Evolutionary conservation across 2,113 vertebrate species (phyloP).

Genomic region (Delphinapterus leucas): DNA sequence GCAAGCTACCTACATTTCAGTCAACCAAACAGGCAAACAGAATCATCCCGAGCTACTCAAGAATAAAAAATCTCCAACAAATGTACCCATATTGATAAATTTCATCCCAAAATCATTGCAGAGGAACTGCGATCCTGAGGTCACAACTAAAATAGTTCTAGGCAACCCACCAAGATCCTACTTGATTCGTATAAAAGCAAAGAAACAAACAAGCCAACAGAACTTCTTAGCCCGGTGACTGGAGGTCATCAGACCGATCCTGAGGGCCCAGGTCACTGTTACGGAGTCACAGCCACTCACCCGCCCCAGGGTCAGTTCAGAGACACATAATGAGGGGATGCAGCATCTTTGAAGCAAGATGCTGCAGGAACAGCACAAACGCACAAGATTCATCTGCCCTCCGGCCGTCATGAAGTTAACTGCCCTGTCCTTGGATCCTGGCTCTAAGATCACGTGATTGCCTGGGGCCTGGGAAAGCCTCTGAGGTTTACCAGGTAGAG

Average conservation of each 20-base stretch:
- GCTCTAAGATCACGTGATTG: not conserved
- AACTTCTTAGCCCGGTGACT: too few species aligned
- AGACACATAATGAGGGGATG: not conserved
- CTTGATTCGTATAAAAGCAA: not conserved
- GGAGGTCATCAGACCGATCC: not conserved
- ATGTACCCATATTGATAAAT: not conserved
- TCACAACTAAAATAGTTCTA: not conserved
- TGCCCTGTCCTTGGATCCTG: not conserved
- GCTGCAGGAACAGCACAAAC: accelerated
- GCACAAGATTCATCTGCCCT: not conserved
- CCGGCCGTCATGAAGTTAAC: not conserved
- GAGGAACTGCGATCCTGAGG: not conserved
- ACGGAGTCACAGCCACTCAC: not conserved
- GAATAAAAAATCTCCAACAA: not conserved
- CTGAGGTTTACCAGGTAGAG: not conserved
- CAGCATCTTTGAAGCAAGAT: not conserved
- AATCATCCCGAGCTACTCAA: not conserved
- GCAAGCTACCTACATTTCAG: not conserved
- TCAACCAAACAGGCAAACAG: not conserved
- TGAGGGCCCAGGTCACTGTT: not conserved
- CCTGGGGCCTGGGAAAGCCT: too few species aligned
- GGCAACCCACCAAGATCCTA: not conserved
- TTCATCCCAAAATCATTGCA: not conserved
- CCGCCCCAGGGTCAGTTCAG: not conserved
- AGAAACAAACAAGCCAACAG: not conserved